A percentile compares a stretch with the other conserved stretches of the same genome.
phyloP scores from a whole-genome alignment of 2,888 invertebrate species.

The Caenorhabditis plicata region DNA sequence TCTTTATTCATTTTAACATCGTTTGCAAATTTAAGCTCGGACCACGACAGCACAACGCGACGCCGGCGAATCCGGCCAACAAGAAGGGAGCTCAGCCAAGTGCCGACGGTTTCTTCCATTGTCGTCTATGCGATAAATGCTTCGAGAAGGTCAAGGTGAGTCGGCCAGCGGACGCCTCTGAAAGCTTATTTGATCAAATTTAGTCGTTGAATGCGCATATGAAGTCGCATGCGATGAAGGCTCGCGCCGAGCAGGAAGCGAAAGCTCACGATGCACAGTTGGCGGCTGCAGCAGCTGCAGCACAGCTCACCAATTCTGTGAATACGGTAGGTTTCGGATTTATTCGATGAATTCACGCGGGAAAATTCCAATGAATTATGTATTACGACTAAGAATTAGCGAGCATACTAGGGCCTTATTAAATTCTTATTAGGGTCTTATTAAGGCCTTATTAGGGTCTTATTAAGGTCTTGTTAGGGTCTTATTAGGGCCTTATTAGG shows the following conservation, averaged over 20 bases:
- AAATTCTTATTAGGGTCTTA: too few relatives aligned
- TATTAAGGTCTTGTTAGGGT: too few relatives aligned
- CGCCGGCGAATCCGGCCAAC: constrained; percentile 15
- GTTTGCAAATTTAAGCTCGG: constrained; percentile 11
- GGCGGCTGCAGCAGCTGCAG: constrained; percentile 21
- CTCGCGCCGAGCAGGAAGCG: constrained; percentile 63
- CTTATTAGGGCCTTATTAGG: too few relatives aligned
- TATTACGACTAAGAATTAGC: too few relatives aligned
- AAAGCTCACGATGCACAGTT: constrained; percentile 44
- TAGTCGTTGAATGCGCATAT: constrained; percentile 98
- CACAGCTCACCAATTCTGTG: constrained; percentile 20
- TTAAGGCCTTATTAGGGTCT: too few relatives aligned
- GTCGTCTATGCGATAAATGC: constrained; percentile 61
- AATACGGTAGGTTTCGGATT: constrained; percentile 1
- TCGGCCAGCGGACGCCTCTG: too few relatives aligned
- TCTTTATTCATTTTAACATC: background rate
- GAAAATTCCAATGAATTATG: too few relatives aligned
- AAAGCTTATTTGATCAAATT: too few relatives aligned
- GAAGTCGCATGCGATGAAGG: constrained; percentile 82
- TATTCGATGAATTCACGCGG: too few relatives aligned
- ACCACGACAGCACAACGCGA: constrained; percentile 15
- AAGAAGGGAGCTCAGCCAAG: constrained; percentile 65
- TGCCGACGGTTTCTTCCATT: constrained; percentile 65
- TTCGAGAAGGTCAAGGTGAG: constrained; percentile 65
- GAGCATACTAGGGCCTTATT: too few relatives aligned